Evolutionary conservation across 2,797 vertebrate species (phyloP).

Genomic region (Xerus rutilus): DNA sequence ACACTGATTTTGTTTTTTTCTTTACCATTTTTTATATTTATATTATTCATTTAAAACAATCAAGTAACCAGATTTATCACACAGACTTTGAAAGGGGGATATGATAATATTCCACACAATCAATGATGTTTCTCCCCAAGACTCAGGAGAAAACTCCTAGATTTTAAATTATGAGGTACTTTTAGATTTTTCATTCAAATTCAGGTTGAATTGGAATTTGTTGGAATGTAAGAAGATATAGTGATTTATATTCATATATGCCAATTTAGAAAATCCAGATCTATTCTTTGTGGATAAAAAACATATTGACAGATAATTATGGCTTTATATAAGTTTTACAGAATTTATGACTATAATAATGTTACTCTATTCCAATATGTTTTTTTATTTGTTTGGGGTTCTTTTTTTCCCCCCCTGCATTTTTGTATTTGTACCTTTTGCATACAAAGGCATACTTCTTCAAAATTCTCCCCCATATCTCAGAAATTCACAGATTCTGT

Average conservation of each 20-base stretch:
- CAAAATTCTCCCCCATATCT: background rate
- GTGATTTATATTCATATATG: background rate
- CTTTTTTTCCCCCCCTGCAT: too few species aligned
- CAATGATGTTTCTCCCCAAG: background rate
- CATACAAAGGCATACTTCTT: background rate
- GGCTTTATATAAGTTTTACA: background rate
- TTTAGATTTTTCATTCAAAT: background rate
- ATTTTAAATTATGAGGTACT: background rate
- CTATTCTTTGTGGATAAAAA: background rate
- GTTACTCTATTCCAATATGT: background rate
- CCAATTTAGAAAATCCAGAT: background rate
- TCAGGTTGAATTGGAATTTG: background rate
- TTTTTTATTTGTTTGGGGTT: background rate
- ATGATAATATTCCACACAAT: background rate
- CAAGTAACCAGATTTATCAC: background rate
- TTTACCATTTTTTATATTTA: background rate
- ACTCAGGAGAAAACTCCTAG: background rate
- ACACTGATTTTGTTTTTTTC: background rate
- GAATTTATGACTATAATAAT: background rate
- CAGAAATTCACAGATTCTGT: background rate
- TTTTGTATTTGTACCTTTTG: background rate
- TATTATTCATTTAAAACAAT: background rate
- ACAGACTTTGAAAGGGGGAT: background rate
- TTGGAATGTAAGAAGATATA: background rate
- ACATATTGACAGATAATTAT: background rate